Evolutionary conservation across 1,140 invertebrate genomes (phyloP), one percentile per base, ranked within the genome.

Genomic region (Drosophila ogumai): DNA sequence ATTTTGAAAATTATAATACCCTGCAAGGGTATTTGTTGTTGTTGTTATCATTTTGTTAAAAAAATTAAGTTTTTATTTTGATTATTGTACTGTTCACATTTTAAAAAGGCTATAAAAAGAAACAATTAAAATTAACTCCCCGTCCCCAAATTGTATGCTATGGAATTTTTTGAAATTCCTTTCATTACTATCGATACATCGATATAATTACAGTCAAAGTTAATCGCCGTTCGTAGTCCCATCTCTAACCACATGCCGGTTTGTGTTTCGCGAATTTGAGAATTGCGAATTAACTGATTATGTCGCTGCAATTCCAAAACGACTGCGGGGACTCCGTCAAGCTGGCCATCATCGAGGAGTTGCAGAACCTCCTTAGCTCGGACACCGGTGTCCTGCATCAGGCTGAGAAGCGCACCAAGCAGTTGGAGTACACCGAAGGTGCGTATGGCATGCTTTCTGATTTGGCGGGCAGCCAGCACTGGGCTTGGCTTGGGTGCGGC

Each of bases 361-460:
- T 93, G 15, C 92, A 92, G 66, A 92, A 91, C 58, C 28, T 92
- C 1, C 75, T 93, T 0, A 92, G 90, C 58, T 80, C 91, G 1
- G 79, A 92, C 25, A 91, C 91, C 10, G 46, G 12, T 9, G 75
- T 86, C 7, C 57, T 91, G 32, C 75, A 90, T 49, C 75, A 76
- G 50, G 90, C 92, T 1, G 92, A 92, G 60, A 79, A 79, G 38
- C 78, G 90, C 10, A 91, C 79, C 25, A 91, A 91, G 52, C 92
- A 93, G 43, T 71, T 93, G 43, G 85, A 92, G 77, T 92, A 87
- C 61, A 92, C 92, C 7, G 92, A 93, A 92, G 92, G 92, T 93
- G 36, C 36, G 56, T 63, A 9, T 36, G 6, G 12, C 52, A 55
- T n/a, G 19, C 52, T 55, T 25, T 44, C 32, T 31, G 34, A 85